Percentiles rank a stretch among this genome's conserved stretches.
Conservation (phyloP, 2,888 invertebrate genomes). For the Molanna angustata region DNA sequence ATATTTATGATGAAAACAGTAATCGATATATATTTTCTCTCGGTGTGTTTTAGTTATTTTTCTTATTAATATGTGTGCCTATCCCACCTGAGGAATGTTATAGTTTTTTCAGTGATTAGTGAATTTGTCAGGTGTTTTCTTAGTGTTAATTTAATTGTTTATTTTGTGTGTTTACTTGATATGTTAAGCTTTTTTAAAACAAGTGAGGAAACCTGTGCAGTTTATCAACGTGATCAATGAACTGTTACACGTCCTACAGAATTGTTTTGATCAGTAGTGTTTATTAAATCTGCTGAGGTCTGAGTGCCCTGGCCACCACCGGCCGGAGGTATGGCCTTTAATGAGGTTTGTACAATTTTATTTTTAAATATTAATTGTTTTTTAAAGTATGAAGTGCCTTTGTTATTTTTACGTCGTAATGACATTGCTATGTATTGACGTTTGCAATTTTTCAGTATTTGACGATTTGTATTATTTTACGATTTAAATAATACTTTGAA, state of each 20-base stretch:
- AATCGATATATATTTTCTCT: constrained; percentile 13
- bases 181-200: constrained; percentile 16
- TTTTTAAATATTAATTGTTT: too few relatives aligned
- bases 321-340: constrained; percentile 72
- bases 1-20: constrained; percentile 24
- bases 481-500: too few relatives aligned
- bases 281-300: constrained; percentile 48
- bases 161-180: constrained; percentile 23
- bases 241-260: constrained; percentile 24
- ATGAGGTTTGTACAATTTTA: constrained; percentile 73
- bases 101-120: constrained; percentile 61
- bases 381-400: too few relatives aligned
- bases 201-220: constrained; percentile 17
- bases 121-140: constrained; percentile 60
- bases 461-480: too few relatives aligned
- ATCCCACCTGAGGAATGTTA: constrained; percentile 65
- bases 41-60: constrained; percentile 26
- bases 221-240: constrained; percentile 21
- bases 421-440: too few relatives aligned
- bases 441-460: too few relatives aligned
- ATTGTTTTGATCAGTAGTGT: constrained; percentile 55
- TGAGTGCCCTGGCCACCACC: constrained; percentile 53
- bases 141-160: constrained; percentile 36
- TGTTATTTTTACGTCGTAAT: too few relatives aligned
- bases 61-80: constrained; percentile 34